Percentiles rank a stretch among this genome's conserved stretches.
phyloP scores from a whole-genome alignment of 1,140 invertebrate genomes.

The Hyposmocoma kahamanoa region DNA sequence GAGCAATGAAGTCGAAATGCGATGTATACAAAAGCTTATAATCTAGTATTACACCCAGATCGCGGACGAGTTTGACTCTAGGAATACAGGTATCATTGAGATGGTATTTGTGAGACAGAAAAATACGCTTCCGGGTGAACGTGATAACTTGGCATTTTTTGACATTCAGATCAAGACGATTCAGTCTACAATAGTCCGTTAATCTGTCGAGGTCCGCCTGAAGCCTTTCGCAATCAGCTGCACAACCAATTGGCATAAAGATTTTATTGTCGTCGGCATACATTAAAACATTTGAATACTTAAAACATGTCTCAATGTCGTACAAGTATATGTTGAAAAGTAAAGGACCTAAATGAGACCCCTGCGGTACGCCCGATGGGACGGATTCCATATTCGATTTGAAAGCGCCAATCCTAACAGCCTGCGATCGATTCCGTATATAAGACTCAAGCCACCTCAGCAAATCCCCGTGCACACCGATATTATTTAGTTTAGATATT shows the following conservation, averaged over 20 bases:
- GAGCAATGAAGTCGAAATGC: not conserved
- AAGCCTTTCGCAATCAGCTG: constrained; percentile 1
- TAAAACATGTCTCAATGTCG: not conserved
- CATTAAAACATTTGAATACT: not conserved
- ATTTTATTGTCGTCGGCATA: constrained; percentile 9
- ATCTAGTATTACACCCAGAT: constrained; percentile 5
- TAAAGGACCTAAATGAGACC: constrained; percentile 1
- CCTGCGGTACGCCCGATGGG: constrained; percentile 6
- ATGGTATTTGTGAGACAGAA: not conserved
- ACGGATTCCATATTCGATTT: not conserved
- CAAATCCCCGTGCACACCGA: constrained; percentile 6
- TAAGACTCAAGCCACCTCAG: constrained; percentile 7
- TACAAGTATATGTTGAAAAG: constrained; percentile 6
- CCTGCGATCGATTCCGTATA: not conserved
- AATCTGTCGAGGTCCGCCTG: constrained; percentile 2
- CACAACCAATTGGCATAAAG: not conserved
- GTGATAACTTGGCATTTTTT: constrained; percentile 2
- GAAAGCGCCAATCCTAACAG: constrained; percentile 1
- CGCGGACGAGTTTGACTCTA: not conserved
- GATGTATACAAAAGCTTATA: not conserved
- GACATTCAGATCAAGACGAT: not conserved
- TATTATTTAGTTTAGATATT: not conserved
- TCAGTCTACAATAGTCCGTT: not conserved
- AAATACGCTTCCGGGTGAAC: constrained; percentile 3
- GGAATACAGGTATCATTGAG: not conserved